Evolutionary conservation across 2,888 invertebrate species (phyloP).

Genomic region (Protophormia terraenovae): DNA sequence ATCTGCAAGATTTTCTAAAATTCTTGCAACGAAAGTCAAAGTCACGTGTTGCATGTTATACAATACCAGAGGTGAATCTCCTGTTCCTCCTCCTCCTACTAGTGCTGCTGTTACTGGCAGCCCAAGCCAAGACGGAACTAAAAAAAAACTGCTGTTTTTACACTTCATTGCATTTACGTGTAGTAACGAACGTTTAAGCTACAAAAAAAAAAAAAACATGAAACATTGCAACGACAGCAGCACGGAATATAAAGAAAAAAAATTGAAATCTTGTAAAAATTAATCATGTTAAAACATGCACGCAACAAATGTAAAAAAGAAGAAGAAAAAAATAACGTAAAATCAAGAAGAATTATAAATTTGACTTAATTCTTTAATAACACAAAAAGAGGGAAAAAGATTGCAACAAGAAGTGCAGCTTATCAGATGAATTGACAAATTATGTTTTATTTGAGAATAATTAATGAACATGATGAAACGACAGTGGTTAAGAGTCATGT

Average conservation of each 20-base stretch:
- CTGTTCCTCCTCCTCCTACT: too few relatives aligned
- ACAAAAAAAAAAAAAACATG: conserved; percentile 10
- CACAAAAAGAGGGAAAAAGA: not conserved
- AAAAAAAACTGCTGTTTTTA: conserved; percentile 71
- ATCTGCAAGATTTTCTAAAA: not conserved
- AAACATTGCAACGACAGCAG: conserved; percentile 47
- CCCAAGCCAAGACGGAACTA: conserved; percentile 31
- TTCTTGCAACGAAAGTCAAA: conserved; percentile 62
- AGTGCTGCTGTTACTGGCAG: not conserved
- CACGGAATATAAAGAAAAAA: not conserved
- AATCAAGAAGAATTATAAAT: conserved; percentile 47
- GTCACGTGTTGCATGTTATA: conserved; percentile 71
- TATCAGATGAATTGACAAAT: conserved; percentile 40
- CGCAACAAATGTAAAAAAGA: not conserved
- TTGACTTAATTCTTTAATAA: conserved; percentile 41
- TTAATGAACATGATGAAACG: conserved; percentile 12
- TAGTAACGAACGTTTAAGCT: conserved; percentile 34
- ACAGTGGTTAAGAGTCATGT: not conserved
- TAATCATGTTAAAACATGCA: conserved; percentile 63
- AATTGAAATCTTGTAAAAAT: conserved; percentile 51
- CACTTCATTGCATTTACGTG: conserved; percentile 72
- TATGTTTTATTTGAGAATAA: conserved; percentile 20
- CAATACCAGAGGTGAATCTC: conserved; percentile 47
- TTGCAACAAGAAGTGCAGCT: not conserved
- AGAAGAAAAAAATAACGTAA: not conserved